Conservation (phyloP, 2,113 vertebrate genomes). For the Erpornis zantholeuca region DNA sequence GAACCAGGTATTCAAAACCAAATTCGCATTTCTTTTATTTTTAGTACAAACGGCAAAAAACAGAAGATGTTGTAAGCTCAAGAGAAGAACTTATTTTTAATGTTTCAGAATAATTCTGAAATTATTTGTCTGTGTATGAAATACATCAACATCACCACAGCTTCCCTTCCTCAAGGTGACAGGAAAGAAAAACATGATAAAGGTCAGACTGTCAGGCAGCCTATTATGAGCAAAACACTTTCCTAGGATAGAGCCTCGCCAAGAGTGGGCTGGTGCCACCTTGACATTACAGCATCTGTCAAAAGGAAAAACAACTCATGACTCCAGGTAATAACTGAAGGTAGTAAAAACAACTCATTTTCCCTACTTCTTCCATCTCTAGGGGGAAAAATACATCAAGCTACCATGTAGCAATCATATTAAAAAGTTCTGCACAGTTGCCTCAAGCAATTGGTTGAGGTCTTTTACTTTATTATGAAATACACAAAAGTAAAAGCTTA, state of each 20-base stretch:
- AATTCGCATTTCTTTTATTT: neutral
- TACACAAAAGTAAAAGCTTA: neutral
- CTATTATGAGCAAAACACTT: conserved; percentile 6
- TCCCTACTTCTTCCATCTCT: neutral
- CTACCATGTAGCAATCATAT: conserved; percentile 18
- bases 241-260: neutral
- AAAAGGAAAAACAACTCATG: conserved; percentile 29
- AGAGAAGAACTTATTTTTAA: neutral
- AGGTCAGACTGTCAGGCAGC: conserved; percentile 1
- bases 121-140: neutral
- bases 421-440: neutral
- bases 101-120: neutral
- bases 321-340: conserved; percentile 15
- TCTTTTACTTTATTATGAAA: neutral
- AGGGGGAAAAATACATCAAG: neutral
- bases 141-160: neutral
- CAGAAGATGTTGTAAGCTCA: neutral
- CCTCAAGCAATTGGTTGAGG: neutral
- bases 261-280: neutral
- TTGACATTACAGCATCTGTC: conserved; percentile 19
- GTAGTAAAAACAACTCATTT: conserved; percentile 18
- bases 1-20: neutral
- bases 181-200: conserved; percentile 23
- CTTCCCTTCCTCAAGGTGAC: neutral
- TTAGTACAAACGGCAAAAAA: neutral